Base-by-base conservation (phyloP, 2,888 invertebrate species). In the Timema podura region DNA sequence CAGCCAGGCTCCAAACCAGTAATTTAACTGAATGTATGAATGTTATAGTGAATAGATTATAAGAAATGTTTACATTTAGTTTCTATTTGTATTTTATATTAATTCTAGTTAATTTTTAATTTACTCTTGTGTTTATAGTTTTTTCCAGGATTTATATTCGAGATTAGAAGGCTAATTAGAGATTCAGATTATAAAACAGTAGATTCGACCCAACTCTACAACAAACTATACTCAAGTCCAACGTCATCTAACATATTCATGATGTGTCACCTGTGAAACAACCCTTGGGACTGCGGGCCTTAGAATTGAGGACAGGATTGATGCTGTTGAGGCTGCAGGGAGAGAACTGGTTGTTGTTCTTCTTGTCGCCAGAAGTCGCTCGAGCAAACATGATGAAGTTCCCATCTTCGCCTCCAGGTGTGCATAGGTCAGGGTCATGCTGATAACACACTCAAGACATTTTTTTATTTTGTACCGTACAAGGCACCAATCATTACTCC, bases 361-460 rank as follows among this genome's bases (percentile, higher is more conserved):
- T 91, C 79, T 96, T 93, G 83, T 98, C 98, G 59, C 99, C 98
- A 77, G 96, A 96, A 69, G 98, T 99, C 49, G 98, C 98, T 74
- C 98, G 89, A 44, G 98, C 96, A 83, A 98, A 99, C 99, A 99
- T 99, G 79, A 99, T 98, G 83, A 92, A 99, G 85, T 99, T 99
- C 61, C 99, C 99, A 81, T 95, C 95, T 79, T 95, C 94, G 16
- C 93, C 96, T 70, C 96, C 96, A 6, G 97, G 97, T 0, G 96
- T 95, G 82, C 92, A 97, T 79, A 89, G 89, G 82, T 95, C 95
- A 0, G 95, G 95, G 84, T 98, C 97, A 81, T 98, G 97, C 95
- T 96, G 81, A 10, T 69, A 30, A 30, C 1, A 30, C 30, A 30
- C 30, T 30, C 30, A 30, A 30, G 30, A 30, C 30, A 30, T 30